Evolutionary conservation across 2,797 vertebrate genomes (phyloP).

Genomic region (Semotilus atromaculatus): DNA sequence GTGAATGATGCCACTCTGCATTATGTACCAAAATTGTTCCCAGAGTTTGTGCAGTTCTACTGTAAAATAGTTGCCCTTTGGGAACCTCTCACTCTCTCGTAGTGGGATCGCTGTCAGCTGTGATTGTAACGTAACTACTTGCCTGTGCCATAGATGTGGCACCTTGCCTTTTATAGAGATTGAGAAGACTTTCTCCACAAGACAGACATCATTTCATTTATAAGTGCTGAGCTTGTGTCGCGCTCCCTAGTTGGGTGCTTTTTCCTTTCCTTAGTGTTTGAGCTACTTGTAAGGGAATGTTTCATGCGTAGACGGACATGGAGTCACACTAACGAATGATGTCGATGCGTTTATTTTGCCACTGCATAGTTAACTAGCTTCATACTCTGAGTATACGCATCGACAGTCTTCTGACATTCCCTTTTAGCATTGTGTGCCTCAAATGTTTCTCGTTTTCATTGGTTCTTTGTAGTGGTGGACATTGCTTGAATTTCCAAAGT

Average conservation of each 20-base stretch:
- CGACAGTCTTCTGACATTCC: conserved; percentile 58
- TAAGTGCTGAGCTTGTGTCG: conserved; percentile 50
- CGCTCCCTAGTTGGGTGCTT: conserved; percentile 49
- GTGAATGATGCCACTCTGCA: conserved; percentile 43
- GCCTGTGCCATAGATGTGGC: conserved; percentile 56
- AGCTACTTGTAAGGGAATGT: conserved; percentile 57
- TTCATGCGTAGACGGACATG: conserved; percentile 64
- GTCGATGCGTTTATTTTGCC: conserved; percentile 65
- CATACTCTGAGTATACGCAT: conserved; percentile 44
- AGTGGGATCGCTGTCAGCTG: conserved; percentile 61
- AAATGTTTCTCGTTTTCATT: conserved; percentile 64
- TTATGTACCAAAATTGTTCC: conserved; percentile 61
- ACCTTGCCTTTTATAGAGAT: conserved; percentile 63
- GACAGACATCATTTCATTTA: conserved; percentile 56
- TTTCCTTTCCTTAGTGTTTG: conserved; percentile 59
- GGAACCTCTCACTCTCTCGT: conserved; percentile 44
- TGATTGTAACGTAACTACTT: conserved; percentile 62
- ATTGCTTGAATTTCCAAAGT: conserved; percentile 81
- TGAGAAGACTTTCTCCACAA: conserved; percentile 58
- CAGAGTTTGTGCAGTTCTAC: conserved; percentile 58
- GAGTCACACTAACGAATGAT: conserved; percentile 63
- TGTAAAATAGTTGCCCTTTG: conserved; percentile 56
- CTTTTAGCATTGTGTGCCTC: conserved; percentile 64
- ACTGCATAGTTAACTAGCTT: conserved; percentile 43
- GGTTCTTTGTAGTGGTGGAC: conserved; percentile 76